Evolutionary conservation across 53 echinoderm and acorn worm genomes (phyloP), one percentile per base, ranked within the genome.

Genomic region (Holothuria scabra): DNA sequence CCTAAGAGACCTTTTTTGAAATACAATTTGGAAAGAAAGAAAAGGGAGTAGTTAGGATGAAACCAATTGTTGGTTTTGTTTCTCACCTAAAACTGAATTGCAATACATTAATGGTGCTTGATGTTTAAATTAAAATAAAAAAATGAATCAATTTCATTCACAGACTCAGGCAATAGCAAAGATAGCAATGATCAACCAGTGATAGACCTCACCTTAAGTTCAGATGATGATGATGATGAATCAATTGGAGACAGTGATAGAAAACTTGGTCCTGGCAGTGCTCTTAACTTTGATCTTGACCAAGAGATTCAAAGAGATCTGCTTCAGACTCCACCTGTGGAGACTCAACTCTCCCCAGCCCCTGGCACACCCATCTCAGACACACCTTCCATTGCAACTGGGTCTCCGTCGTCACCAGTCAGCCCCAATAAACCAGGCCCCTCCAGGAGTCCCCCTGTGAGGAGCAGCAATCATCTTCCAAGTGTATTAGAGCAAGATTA

Each of bases 221-320:
- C 49, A 14, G 56, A 56, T 57, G 76, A 76, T 20, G 81, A 81
- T 31, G 38, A 60, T 61, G 81, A 81, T 34, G 81, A 81, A 20
- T 31, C 33, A 2, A 61, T 24, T 8, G 23, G 35, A 33, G 81
- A 76, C 30, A 61, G 63, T 21, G 61, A 61, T 2, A 21, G 25
- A 16, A 34, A 37, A 1, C 38, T 30, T 1, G 81, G 34, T 5
- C 25, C 52, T 2, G 63, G 26, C 11, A 34, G 38, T 38, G 41
- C 81, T 24, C 41, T 81, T 6, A 63, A 81, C 23, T 63, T 60
- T 62, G 81, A 81, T 63, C 63, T 81, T 21, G 81, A 81, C 22
- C 61, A 81, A 33, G 81, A 81, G 28, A 81, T 81, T 34, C 81
- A 81, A 28, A 30, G 81, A 38, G 81, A 81, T 22, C 81, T 81